Percentiles rank a stretch among this genome's conserved stretches.
phyloP scores from a whole-genome alignment of 2,888 invertebrate genomes.

The Drosophila longiperda region DNA sequence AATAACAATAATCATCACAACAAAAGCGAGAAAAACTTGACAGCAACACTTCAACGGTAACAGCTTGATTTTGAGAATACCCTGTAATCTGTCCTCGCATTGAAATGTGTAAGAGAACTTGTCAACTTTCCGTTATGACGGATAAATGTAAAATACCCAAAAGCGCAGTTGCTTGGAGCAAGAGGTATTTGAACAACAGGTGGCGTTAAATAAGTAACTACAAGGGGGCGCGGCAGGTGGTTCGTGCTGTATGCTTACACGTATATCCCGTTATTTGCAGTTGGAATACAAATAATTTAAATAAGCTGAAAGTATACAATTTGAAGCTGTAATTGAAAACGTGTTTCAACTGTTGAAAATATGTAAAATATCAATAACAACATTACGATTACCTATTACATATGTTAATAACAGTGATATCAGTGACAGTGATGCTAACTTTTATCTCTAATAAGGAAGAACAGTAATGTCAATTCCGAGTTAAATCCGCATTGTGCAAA shows the following conservation, averaged over 20 bases:
- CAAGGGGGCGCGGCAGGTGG: conserved; percentile 31
- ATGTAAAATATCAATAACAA: neutral
- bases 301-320: conserved; percentile 52
- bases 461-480: conserved; percentile 33
- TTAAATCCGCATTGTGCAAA: conserved; percentile 1
- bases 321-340: conserved; percentile 17
- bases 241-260: neutral
- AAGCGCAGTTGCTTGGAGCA: neutral
- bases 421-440: neutral
- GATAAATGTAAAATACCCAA: neutral
- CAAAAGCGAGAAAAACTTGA: conserved; percentile 23
- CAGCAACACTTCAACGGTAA: neutral
- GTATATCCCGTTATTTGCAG: conserved; percentile 1
- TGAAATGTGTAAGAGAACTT: neutral
- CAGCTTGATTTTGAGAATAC: conserved; percentile 6
- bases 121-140: neutral
- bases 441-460: neutral
- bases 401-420: neutral
- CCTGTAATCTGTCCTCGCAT: neutral
- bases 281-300: conserved; percentile 33
- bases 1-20: conserved; percentile 37
- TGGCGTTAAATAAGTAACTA: conserved; percentile 4
- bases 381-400: neutral
- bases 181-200: conserved; percentile 37
- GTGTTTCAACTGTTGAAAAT: neutral